A percentile compares a stretch with the other conserved stretches of the same genome.
Conservation (phyloP, 2,888 invertebrate genomes). For the Proisotoma minuta region DNA sequence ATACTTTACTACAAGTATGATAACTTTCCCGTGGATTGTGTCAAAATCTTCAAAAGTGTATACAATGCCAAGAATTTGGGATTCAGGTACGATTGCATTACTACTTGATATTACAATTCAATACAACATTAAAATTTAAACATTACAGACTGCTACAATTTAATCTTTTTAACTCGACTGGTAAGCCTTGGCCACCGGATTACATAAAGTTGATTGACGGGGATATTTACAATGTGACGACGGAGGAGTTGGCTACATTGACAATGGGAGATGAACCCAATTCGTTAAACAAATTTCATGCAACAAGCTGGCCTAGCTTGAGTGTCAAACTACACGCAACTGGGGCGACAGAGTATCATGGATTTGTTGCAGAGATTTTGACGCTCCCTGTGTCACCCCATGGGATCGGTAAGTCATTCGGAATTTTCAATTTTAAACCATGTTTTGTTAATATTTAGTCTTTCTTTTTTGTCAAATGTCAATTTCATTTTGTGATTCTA, state of each 20-base stretch:
- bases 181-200: constrained; percentile 74
- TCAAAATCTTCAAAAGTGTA: constrained; percentile 88
- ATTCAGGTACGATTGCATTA: constrained; percentile 57
- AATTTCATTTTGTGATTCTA: not conserved
- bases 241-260: constrained; percentile 59
- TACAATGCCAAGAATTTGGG: constrained; percentile 82
- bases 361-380: constrained; percentile 95
- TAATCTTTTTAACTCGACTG: constrained; percentile 83
- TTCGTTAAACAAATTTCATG: constrained; percentile 63
- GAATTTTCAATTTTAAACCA: too few species aligned
- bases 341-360: constrained; percentile 87
- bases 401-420: constrained; percentile 82
- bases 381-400: constrained; percentile 88
- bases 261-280: constrained; percentile 46
- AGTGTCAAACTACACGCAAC: constrained; percentile 89
- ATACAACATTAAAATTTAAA: not conserved
- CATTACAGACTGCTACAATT: constrained; percentile 70
- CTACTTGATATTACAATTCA: too few species aligned
- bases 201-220: constrained; percentile 84
- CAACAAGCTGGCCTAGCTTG: constrained; percentile 70
- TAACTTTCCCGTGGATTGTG: constrained; percentile 91
- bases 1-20: constrained; percentile 95
- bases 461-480: not conserved
- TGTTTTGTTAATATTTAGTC: not conserved
- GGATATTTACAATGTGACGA: constrained; percentile 80